A percentile compares a stretch with the other conserved stretches of the same genome.
phyloP scores from a whole-genome alignment of 2,888 invertebrate genomes.

The Lasiommata megera region DNA sequence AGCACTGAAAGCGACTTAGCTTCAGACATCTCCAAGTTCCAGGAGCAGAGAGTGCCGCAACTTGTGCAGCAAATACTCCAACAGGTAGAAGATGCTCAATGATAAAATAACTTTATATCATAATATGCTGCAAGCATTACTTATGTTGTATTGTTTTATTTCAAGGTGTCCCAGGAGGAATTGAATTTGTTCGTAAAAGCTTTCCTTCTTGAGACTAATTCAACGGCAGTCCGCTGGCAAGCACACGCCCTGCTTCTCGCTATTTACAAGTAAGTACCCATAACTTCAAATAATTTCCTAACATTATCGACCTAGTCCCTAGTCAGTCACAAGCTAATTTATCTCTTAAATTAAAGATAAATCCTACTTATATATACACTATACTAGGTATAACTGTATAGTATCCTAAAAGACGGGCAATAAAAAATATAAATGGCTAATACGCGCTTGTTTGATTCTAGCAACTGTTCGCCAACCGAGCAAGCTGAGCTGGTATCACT shows the following conservation, averaged over 20 bases:
- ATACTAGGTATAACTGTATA: no score
- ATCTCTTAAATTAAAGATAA: no score
- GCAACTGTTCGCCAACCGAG: slow-evolving; percentile 88
- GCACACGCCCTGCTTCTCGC: slow-evolving; percentile 93
- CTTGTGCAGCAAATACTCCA: slow-evolving; percentile 72
- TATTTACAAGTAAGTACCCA: slow-evolving; percentile 86
- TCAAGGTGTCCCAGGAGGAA: slow-evolving; percentile 81
- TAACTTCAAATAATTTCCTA: no score
- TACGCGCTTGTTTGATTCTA: slow-evolving; percentile 39
- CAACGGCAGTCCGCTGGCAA: slow-evolving; percentile 96
- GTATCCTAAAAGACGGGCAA: no score
- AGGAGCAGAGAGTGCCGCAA: slow-evolving; percentile 66
- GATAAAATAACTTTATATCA: background rate
- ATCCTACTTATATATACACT: no score
- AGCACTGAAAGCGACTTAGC: slow-evolving; percentile 73
- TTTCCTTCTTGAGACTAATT: slow-evolving; percentile 96
- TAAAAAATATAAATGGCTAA: no score
- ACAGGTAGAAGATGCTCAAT: slow-evolving; percentile 45
- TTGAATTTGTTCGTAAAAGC: slow-evolving; percentile 91
- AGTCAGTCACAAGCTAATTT: no score
- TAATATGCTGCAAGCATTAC: no score
- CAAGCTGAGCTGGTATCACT: slow-evolving; percentile 90
- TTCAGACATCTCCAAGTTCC: slow-evolving; percentile 75
- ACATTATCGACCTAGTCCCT: no score
- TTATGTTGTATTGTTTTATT: slow-evolving; percentile 18